Percentiles rank a stretch among this genome's conserved stretches.
These are phyloP conservation scores for Drosophila takahashii DNA, from an alignment of 1,140 invertebrate genomes.

Conservation along the genomic window DNA sequence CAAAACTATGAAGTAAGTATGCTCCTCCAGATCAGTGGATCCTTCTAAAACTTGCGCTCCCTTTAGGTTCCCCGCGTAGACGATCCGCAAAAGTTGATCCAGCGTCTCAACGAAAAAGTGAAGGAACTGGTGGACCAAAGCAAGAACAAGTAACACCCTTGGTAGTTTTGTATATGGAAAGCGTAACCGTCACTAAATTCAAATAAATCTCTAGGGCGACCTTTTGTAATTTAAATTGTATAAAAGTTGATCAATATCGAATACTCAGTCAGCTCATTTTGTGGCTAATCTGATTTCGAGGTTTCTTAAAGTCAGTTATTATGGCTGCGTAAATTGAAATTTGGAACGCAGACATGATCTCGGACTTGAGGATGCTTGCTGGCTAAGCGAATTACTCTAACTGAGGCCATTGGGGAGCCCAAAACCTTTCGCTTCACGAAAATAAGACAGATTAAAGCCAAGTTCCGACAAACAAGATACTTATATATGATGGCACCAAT, in stretches of 20 bases:
- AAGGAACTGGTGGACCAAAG: conserved; percentile 88
- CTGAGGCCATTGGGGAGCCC: too few species aligned
- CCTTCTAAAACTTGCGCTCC: neutral
- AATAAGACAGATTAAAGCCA: too few species aligned
- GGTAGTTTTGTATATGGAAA: conserved; percentile 6
- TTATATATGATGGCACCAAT: too few species aligned
- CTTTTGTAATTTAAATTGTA: neutral
- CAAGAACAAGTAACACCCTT: conserved; percentile 78
- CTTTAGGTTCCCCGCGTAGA: conserved; percentile 91
- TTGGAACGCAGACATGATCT: too few species aligned
- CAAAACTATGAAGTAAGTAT: conserved; percentile 92
- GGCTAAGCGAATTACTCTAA: too few species aligned
- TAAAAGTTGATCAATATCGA: neutral
- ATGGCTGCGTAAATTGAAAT: too few species aligned
- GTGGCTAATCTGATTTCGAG: neutral
- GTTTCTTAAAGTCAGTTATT: neutral
- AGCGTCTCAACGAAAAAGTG: conserved; percentile 86
- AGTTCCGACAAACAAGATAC: too few species aligned
- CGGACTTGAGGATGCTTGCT: too few species aligned
- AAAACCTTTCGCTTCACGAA: too few species aligned
- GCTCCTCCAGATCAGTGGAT: too few species aligned
- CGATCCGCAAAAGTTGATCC: conserved; percentile 89
- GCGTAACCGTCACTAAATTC: conserved; percentile 13
- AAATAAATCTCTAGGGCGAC: conserved; percentile 8
- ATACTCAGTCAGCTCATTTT: neutral